A percentile compares a stretch with the other conserved stretches of the same genome.
These are phyloP conservation scores for Antitype chi DNA, from an alignment of 2,888 invertebrate species.

Conservation along the genomic window DNA sequence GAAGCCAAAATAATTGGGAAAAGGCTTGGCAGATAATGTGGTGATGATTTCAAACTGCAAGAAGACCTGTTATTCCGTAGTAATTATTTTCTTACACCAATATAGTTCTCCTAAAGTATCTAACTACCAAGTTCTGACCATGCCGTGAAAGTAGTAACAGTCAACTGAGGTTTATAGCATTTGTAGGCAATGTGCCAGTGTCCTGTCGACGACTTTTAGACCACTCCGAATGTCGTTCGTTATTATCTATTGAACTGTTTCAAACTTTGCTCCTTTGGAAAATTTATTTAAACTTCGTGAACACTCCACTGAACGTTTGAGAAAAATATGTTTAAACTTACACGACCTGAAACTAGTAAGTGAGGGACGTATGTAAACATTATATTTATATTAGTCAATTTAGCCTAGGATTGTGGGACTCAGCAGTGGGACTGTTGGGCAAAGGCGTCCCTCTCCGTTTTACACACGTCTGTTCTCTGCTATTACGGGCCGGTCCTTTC, in stretches of 20 bases:
- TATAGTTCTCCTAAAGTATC: neutral
- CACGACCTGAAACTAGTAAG: neutral
- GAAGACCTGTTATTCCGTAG: neutral
- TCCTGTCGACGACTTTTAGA: constrained; percentile 49
- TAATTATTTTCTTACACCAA: neutral
- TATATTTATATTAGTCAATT: neutral
- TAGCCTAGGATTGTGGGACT: neutral
- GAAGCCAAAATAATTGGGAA: too few relatives aligned
- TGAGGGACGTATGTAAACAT: neutral
- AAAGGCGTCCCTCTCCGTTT: neutral
- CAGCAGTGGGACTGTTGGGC: neutral
- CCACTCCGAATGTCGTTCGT: constrained; percentile 28
- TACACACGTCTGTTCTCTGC: neutral
- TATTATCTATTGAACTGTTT: constrained; percentile 1
- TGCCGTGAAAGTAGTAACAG: constrained; percentile 54
- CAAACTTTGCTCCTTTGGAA: neutral
- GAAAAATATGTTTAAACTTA: neutral
- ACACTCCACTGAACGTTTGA: neutral
- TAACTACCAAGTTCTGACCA: constrained; percentile 25
- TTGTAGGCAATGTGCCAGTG: constrained; percentile 60
- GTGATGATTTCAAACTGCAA: neutral
- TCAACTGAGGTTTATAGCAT: constrained; percentile 50
- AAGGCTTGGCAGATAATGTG: too few relatives aligned
- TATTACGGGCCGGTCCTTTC: neutral
- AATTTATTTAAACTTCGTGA: neutral